A percentile compares a stretch with the other conserved stretches of the same genome.
Conservation (phyloP, 1,140 invertebrate species). For the Diabrotica undecimpunctata region DNA sequence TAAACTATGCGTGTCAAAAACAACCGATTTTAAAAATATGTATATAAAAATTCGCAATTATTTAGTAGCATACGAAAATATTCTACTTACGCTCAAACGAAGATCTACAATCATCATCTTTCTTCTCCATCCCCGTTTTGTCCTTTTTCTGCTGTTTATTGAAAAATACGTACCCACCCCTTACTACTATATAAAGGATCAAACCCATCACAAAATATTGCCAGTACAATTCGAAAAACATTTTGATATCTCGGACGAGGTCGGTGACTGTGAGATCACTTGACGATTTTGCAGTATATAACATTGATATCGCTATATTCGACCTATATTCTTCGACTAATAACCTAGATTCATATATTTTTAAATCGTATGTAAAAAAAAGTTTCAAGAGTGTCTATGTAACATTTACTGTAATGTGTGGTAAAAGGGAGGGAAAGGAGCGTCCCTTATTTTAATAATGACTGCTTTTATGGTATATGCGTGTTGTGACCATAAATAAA, state of each 20-base stretch:
- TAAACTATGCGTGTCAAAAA: no score
- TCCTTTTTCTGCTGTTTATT: slow-evolving; percentile 17
- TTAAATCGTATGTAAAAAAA: no score
- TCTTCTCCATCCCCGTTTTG: slow-evolving; percentile 18
- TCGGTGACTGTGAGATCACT: no score
- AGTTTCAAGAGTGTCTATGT: no score
- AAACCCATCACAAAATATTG: slow-evolving; percentile 39
- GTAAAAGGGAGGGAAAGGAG: not conserved
- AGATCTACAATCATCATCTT: slow-evolving; percentile 28
- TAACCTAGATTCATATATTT: no score
- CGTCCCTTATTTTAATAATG: not conserved
- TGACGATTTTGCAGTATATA: no score
- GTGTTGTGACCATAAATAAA: not conserved
- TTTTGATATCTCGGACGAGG: slow-evolving; percentile 17
- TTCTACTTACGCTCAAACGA: slow-evolving; percentile 35
- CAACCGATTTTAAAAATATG: no score
- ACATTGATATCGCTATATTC: no score
- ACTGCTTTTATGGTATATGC: not conserved
- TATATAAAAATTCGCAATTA: no score
- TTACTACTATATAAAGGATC: slow-evolving; percentile 28
- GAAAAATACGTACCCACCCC: slow-evolving; percentile 20
- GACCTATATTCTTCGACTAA: no score
- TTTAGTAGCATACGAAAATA: no score
- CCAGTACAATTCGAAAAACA: slow-evolving; percentile 43
- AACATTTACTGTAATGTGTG: not conserved